These are phyloP conservation scores for Agrotis puta DNA, from an alignment of 2,888 invertebrate genomes.

Conservation along the genomic window DNA sequence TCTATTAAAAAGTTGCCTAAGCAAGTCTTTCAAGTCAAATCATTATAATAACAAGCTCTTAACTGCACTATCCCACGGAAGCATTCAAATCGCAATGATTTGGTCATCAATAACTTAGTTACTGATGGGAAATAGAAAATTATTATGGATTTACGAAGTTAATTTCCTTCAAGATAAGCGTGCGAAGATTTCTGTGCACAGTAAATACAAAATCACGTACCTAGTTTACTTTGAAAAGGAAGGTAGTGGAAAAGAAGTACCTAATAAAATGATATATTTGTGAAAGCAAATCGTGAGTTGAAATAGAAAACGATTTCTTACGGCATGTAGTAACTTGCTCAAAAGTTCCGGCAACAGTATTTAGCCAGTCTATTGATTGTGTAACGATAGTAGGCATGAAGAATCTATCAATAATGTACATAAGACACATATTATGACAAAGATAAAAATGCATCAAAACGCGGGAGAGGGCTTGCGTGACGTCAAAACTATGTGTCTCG, in stretches of 20 bases:
- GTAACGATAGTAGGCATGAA: too few species aligned
- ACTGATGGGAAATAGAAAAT: conserved; percentile 34
- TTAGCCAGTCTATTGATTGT: not conserved
- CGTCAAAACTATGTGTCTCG: too few species aligned
- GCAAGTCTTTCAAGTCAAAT: not conserved
- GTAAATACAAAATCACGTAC: not conserved
- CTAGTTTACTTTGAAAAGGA: not conserved
- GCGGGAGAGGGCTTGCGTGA: too few species aligned
- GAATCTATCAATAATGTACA: too few species aligned
- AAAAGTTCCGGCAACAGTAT: not conserved
- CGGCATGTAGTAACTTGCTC: not conserved
- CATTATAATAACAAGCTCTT: not conserved
- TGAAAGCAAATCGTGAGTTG: not conserved
- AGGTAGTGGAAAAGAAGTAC: not conserved
- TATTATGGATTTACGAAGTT: conserved; percentile 5
- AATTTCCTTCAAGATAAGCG: conserved; percentile 26
- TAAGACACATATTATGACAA: too few species aligned
- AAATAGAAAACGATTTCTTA: conserved; percentile 6
- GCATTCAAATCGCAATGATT: conserved; percentile 13
- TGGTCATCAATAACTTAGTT: conserved; percentile 12
- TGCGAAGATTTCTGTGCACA: conserved; percentile 15
- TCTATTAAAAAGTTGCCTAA: not conserved
- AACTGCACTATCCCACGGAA: conserved; percentile 47
- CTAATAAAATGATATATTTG: too few species aligned
- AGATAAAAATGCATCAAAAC: too few species aligned